Percentiles rank a stretch among this genome's conserved stretches.
These are phyloP conservation scores for Panzeria rudis DNA, from an alignment of 2,888 invertebrate species.

Conservation along the genomic window DNA sequence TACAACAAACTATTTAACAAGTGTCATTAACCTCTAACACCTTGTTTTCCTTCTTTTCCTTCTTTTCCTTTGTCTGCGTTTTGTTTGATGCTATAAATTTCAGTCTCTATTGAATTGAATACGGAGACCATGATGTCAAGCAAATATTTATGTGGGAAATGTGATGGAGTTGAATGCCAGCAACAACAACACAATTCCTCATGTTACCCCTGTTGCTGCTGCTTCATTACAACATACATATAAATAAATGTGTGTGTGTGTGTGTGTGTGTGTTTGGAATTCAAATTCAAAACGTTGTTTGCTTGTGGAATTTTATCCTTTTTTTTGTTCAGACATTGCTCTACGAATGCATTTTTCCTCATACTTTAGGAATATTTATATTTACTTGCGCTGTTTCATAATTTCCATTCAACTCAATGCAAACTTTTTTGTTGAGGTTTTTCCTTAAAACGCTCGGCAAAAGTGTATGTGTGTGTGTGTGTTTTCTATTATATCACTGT, in stretches of 20 bases:
- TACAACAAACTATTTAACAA: slow-evolving; percentile 44
- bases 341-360: slow-evolving; percentile 48
- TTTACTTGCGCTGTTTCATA: slow-evolving; percentile 12
- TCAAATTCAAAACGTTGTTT: slow-evolving; percentile 41
- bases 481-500: slow-evolving; percentile 51
- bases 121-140: slow-evolving; percentile 47
- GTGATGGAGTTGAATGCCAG: slow-evolving; percentile 31
- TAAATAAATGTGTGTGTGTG: not conserved
- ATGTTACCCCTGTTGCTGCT: not conserved
- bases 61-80: slow-evolving; percentile 17
- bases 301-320: slow-evolving; percentile 52
- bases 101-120: slow-evolving; percentile 42
- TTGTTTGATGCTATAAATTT: slow-evolving; percentile 52
- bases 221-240: not conserved
- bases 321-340: not conserved
- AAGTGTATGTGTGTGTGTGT: slow-evolving; percentile 8
- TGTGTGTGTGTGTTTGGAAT: slow-evolving; percentile 29
- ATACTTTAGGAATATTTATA: not conserved
- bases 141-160: slow-evolving; percentile 56
- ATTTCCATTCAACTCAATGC: slow-evolving; percentile 13
- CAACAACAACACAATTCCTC: slow-evolving; percentile 3
- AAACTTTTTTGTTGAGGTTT: slow-evolving; percentile 24
- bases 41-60: slow-evolving; percentile 42
- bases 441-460: not conserved
- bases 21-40: slow-evolving; percentile 72